Evolutionary conservation across 2,113 vertebrate genomes (phyloP).

Genomic region (Prinia subflava): DNA sequence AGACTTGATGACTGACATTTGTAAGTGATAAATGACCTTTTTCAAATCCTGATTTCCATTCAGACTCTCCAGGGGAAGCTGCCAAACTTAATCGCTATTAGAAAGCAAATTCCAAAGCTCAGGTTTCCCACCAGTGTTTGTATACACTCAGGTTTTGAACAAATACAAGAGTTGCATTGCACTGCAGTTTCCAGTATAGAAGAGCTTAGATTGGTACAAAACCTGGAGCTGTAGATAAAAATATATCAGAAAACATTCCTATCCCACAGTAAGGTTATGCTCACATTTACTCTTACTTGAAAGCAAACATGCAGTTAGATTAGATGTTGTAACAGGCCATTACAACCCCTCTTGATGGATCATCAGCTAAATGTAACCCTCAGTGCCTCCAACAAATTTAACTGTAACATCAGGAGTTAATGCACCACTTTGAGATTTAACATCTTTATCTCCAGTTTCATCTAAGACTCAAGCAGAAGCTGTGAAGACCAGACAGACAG

Average conservation of each 20-base stretch:
- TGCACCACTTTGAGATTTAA: neutral
- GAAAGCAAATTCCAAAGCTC: constrained; percentile 5
- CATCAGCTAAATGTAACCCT: neutral
- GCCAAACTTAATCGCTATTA: neutral
- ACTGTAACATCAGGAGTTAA: neutral
- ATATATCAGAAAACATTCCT: neutral
- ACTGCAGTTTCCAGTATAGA: too few relatives aligned
- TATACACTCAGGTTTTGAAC: neutral
- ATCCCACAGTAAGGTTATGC: neutral
- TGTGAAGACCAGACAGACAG: neutral
- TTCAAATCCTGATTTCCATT: neutral
- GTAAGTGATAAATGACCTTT: neutral
- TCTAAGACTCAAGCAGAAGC: neutral
- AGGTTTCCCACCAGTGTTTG: neutral
- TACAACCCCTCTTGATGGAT: neutral
- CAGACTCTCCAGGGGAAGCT: neutral
- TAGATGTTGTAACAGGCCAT: neutral
- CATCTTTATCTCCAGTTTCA: neutral
- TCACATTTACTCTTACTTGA: neutral
- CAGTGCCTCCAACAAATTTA: neutral
- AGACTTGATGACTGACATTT: neutral
- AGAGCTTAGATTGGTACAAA: neutral
- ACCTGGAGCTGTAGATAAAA: neutral
- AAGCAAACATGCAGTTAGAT: neutral
- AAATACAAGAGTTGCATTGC: neutral